Evolutionary conservation across 2,113 vertebrate species (phyloP).

Genomic region (Polypterus bichir): DNA sequence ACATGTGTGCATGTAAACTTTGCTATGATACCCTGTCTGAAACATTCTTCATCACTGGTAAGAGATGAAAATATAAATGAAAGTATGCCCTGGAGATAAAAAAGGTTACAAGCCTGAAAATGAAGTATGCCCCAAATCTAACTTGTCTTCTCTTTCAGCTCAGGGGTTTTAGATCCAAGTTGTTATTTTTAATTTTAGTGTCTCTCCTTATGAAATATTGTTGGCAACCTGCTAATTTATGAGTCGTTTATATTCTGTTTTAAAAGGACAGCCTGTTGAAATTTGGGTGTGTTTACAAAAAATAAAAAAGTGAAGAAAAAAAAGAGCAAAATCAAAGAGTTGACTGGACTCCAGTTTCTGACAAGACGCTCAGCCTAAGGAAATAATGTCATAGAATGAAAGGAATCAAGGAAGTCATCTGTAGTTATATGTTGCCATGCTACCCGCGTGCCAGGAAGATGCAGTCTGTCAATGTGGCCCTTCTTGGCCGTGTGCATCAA

Average conservation of each 20-base stretch:
- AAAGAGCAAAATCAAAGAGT: conserved; percentile 30
- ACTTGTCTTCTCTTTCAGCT: conserved; percentile 39
- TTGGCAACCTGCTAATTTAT: conserved; percentile 11
- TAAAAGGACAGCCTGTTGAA: conserved; percentile 33
- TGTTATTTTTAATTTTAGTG: conserved; percentile 24
- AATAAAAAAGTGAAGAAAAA: too few relatives aligned
- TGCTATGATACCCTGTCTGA: too few relatives aligned
- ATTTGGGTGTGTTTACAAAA: conserved; percentile 20
- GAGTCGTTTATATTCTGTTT: conserved; percentile 24
- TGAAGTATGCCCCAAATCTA: conserved; percentile 35
- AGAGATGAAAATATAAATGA: conserved; percentile 30
- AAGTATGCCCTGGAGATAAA: not conserved
- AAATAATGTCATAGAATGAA: conserved; percentile 41
- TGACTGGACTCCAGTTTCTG: conserved; percentile 35
- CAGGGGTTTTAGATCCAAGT: conserved; percentile 24
- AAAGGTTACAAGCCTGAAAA: conserved; percentile 28
- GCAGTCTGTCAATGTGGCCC: too few relatives aligned
- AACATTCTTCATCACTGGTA: not conserved
- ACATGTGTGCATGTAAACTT: too few relatives aligned
- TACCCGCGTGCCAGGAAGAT: conserved; percentile 19
- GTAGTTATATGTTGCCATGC: conserved; percentile 23
- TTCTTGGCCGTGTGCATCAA: too few relatives aligned
- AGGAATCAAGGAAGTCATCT: conserved; percentile 32
- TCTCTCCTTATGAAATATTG: conserved; percentile 24
- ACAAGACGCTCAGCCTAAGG: conserved; percentile 34